phyloP scores from a whole-genome alignment of 2,888 invertebrate species.

The Willowsia nigromaculata region DNA sequence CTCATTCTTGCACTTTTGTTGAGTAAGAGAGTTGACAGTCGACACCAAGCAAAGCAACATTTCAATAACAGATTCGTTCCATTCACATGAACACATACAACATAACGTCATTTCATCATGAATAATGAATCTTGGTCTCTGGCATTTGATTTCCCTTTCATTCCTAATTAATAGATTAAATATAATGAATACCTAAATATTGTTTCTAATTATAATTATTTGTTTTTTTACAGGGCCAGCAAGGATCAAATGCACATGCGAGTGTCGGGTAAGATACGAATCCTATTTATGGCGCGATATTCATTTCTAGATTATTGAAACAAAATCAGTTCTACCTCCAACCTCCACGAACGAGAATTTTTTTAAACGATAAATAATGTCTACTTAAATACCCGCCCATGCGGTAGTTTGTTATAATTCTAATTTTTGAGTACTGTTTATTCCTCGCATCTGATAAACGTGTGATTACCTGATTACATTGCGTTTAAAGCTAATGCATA shows the following conservation, averaged over 20 bases:
- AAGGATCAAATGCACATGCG: constrained; percentile 75
- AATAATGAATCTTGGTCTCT: not conserved
- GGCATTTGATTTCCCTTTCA: constrained; percentile 17
- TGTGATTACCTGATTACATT: constrained; percentile 5
- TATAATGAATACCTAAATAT: not conserved
- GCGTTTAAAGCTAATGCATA: no score
- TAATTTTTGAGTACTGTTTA: no score
- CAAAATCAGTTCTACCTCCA: not conserved
- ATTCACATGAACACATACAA: no score
- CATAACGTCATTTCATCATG: no score
- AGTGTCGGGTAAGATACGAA: constrained; percentile 78
- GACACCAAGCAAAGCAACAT: no score
- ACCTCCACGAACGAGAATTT: not conserved
- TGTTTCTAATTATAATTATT: not conserved
- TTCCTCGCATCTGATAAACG: not conserved
- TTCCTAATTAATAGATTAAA: constrained; percentile 36
- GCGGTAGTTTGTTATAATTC: constrained; percentile 40
- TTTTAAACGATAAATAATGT: not conserved
- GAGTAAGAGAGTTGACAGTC: not conserved
- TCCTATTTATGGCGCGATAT: no score
- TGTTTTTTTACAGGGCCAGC: constrained; percentile 71
- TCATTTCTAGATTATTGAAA: not conserved
- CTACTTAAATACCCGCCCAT: constrained; percentile 20
- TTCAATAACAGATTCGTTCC: no score
- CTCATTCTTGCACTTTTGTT: not conserved